Evolutionary conservation across 2,797 vertebrate genomes (phyloP).

Genomic region (Gobio occitaniae): DNA sequence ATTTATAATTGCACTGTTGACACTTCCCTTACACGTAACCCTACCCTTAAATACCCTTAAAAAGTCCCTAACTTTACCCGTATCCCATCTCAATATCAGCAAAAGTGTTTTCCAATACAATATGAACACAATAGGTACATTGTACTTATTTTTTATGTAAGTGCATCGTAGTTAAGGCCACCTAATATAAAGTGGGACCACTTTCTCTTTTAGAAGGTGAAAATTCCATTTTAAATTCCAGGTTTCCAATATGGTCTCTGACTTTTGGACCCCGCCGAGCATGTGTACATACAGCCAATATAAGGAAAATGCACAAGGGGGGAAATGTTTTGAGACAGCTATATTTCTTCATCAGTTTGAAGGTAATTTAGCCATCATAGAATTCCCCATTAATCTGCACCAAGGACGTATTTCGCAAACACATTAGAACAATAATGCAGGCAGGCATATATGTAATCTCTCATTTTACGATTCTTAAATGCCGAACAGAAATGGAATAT

Average conservation of each 20-base stretch:
- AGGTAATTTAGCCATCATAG: slow-evolving; percentile 16
- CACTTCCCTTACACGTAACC: too few relatives aligned
- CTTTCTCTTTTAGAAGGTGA: too few relatives aligned
- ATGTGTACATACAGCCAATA: neutral
- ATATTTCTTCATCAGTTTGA: slow-evolving; percentile 27
- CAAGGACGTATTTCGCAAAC: slow-evolving; percentile 32
- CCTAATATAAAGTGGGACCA: too few relatives aligned
- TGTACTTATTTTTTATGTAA: too few relatives aligned
- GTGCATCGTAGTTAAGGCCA: too few relatives aligned
- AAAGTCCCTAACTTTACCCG: too few relatives aligned
- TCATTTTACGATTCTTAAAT: slow-evolving; percentile 57
- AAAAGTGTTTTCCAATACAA: too few relatives aligned
- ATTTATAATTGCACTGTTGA: too few relatives aligned
- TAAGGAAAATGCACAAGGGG: neutral
- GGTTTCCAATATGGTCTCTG: neutral
- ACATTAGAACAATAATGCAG: slow-evolving; percentile 54
- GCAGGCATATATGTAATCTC: slow-evolving; percentile 55
- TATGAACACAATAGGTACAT: too few relatives aligned
- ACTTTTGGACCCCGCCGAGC: neutral
- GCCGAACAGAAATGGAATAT: slow-evolving; percentile 55
- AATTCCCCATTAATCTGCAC: slow-evolving; percentile 47
- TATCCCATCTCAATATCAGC: too few relatives aligned
- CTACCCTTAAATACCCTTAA: too few relatives aligned
- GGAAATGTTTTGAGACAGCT: neutral
- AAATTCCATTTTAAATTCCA: neutral